Percentiles rank a stretch among this genome's conserved stretches.
phyloP scores from a whole-genome alignment of 2,113 vertebrate species.

The Cinclus mexicanus region DNA sequence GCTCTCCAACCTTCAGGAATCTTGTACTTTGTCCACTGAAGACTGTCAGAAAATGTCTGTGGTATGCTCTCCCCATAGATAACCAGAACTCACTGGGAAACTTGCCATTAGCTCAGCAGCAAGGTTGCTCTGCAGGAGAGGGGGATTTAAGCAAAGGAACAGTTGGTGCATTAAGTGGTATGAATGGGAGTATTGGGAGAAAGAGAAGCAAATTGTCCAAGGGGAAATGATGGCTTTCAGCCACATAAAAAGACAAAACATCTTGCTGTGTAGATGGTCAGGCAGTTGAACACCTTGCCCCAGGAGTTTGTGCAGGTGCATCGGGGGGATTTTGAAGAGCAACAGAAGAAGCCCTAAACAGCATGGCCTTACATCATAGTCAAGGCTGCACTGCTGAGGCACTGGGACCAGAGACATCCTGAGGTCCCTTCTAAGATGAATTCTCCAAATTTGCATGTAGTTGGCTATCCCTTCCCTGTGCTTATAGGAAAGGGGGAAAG shows the following conservation, averaged over 20 bases:
- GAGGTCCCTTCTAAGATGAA: not conserved
- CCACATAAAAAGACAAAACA: not conserved
- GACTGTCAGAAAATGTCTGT: not conserved
- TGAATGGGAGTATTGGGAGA: not conserved
- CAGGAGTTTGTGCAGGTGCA: rapidly evolving
- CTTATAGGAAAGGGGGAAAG: not conserved
- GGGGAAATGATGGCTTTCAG: not conserved
- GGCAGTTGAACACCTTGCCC: not conserved
- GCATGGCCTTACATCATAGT: not conserved
- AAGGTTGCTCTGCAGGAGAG: not conserved
- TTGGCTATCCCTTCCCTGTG: not conserved
- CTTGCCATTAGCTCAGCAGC: not conserved
- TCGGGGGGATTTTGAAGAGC: not conserved
- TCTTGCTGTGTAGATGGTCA: not conserved
- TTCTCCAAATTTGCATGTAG: not conserved
- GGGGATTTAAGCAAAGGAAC: not conserved
- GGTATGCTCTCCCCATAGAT: not conserved
- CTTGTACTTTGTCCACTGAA: not conserved
- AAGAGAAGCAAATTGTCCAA: not conserved
- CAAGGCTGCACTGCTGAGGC: not conserved
- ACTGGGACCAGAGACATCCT: not conserved
- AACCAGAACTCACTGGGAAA: not conserved
- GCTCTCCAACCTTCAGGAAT: not conserved
- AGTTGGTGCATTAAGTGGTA: not conserved
- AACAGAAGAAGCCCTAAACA: not conserved